phyloP scores from a whole-genome alignment of 2,888 invertebrate genomes.

The Campoplex nolae region DNA sequence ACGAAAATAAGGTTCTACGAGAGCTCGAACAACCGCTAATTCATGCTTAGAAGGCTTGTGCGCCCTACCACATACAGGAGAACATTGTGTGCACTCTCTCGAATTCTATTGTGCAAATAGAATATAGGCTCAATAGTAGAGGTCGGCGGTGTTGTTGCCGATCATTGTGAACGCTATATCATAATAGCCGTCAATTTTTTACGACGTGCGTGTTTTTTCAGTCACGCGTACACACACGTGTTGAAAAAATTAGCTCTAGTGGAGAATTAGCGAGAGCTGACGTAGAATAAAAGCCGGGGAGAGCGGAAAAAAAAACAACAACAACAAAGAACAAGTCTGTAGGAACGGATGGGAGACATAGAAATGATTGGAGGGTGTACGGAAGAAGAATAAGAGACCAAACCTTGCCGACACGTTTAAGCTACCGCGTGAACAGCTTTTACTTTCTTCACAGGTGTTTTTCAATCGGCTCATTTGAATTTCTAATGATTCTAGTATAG shows the following conservation, averaged over 20 bases:
- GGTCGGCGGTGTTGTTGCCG: conserved; percentile 11
- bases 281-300: conserved; percentile 1
- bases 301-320: not conserved
- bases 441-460: conserved; percentile 57
- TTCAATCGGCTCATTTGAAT: conserved; percentile 72
- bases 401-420: conserved; percentile 52
- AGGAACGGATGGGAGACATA: conserved; percentile 26
- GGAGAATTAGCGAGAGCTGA: conserved; percentile 36
- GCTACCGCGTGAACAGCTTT: conserved; percentile 44
- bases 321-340: not conserved
- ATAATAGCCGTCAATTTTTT: conserved; percentile 42
- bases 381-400: conserved; percentile 37
- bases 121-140: conserved; percentile 18
- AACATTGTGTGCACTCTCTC: conserved; percentile 2
- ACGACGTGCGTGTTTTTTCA: conserved; percentile 45
- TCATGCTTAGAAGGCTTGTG: too few relatives aligned
- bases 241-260: conserved; percentile 45
- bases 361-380: conserved; percentile 43
- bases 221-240: conserved; percentile 51
- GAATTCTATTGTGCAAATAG: conserved; percentile 38
- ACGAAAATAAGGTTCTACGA: not conserved
- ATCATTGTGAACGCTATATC: conserved; percentile 35
- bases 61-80: not conserved
- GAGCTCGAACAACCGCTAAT: too few relatives aligned
- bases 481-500: conserved; percentile 68